phyloP scores from a whole-genome alignment of 1,140 invertebrate genomes.

The Neuroterus valhalla region DNA sequence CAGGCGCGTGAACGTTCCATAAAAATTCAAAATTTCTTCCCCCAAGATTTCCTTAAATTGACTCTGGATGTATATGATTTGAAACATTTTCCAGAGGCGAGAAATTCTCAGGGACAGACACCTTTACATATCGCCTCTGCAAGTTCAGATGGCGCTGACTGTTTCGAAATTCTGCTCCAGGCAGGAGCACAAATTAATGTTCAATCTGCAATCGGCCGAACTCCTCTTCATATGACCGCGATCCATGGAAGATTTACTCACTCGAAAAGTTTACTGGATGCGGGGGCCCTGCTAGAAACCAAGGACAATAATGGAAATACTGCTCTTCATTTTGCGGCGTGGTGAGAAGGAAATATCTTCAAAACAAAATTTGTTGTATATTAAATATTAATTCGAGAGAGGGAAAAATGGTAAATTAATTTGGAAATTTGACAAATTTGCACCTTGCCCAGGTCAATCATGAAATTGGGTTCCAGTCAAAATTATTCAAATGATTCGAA shows the following conservation, averaged over 20 bases:
- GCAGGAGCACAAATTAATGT: constrained; percentile 77
- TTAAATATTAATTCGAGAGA: too few relatives aligned
- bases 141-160: constrained; percentile 79
- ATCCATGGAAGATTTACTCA: constrained; percentile 81
- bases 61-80: constrained; percentile 25
- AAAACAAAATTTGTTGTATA: too few relatives aligned
- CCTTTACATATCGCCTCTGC: constrained; percentile 81
- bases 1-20: too few relatives aligned
- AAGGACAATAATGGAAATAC: constrained; percentile 76
- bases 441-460: too few relatives aligned
- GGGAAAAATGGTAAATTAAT: background rate
- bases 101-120: constrained; percentile 75
- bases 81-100: constrained; percentile 55
- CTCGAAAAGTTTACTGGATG: constrained; percentile 78
- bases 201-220: constrained; percentile 78
- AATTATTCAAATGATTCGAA: too few relatives aligned
- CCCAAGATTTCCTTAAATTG: background rate
- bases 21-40: background rate
- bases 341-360: constrained; percentile 51
- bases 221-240: constrained; percentile 82
- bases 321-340: constrained; percentile 76
- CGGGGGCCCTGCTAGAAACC: constrained; percentile 73
- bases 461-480: too few relatives aligned
- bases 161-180: constrained; percentile 77
- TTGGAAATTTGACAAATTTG: too few relatives aligned